These are phyloP conservation scores for Eupeodes luniger DNA, from an alignment of 2,888 invertebrate species.

Conservation along the genomic window DNA sequence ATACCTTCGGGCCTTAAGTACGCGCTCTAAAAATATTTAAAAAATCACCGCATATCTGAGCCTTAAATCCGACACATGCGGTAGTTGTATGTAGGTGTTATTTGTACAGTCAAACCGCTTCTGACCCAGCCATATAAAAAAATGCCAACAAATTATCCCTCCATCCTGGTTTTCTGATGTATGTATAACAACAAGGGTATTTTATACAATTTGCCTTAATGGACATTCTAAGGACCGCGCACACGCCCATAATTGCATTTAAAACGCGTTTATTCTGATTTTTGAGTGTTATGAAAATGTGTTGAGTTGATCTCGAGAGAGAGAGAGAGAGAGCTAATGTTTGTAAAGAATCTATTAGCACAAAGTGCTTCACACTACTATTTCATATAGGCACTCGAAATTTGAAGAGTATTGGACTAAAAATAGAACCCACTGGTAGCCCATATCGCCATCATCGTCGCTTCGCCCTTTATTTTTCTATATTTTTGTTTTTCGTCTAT, in stretches of 20 bases:
- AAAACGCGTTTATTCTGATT: constrained; percentile 45
- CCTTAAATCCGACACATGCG: constrained; percentile 66
- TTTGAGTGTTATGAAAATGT: constrained; percentile 43
- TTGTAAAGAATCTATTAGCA: constrained; percentile 55
- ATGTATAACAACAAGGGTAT: constrained; percentile 48
- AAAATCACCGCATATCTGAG: constrained; percentile 68
- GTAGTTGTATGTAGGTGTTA: constrained; percentile 41
- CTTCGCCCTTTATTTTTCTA: constrained; percentile 8
- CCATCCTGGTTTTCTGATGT: neutral
- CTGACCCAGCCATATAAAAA: constrained; percentile 15
- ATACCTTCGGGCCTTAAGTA: constrained; percentile 38
- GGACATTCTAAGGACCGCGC: constrained; percentile 62
- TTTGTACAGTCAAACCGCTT: constrained; percentile 25
- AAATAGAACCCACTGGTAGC: constrained; percentile 53
- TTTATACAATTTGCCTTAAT: constrained; percentile 62
- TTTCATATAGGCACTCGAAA: constrained; percentile 16
- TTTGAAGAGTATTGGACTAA: constrained; percentile 56
- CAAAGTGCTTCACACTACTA: constrained; percentile 23
- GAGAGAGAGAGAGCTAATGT: constrained; percentile 6
- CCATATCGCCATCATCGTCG: neutral
- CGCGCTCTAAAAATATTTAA: constrained; percentile 55
- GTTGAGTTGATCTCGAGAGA: neutral
- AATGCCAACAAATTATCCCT: neutral
- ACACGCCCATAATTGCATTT: constrained; percentile 69
- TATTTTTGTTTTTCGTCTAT: constrained; percentile 11